A percentile compares a stretch with the other conserved stretches of the same genome.
phyloP scores from a whole-genome alignment of 2,113 vertebrate genomes.

The Cryptotis parvus region DNA sequence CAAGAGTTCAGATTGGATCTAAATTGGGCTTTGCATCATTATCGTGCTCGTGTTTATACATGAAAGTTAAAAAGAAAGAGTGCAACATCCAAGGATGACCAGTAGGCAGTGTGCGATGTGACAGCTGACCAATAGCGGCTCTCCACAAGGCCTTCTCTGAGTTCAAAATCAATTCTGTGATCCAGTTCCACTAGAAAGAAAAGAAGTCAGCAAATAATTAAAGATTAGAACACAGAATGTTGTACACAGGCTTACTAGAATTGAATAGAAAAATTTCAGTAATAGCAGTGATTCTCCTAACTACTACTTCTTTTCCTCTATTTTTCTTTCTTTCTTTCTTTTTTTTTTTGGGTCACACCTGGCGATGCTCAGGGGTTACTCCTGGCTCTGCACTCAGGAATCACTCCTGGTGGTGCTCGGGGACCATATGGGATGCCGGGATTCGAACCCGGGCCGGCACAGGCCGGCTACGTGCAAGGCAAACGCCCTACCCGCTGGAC shows the following conservation, averaged over 20 bases:
- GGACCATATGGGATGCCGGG: too few species aligned
- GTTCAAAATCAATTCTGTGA: conserved; percentile 96
- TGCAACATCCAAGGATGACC: conserved; percentile 97
- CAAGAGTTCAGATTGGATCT: conserved; percentile 83
- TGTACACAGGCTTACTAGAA: neutral
- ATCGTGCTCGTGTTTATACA: conserved; percentile 91
- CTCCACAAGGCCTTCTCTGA: conserved; percentile 97
- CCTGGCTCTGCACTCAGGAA: too few species aligned
- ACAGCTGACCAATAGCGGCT: conserved; percentile 99
- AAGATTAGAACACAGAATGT: neutral
- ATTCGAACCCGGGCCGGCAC: too few species aligned
- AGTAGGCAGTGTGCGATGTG: conserved; percentile 98
- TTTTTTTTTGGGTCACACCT: too few species aligned
- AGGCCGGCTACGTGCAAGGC: too few species aligned
- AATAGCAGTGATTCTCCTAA: conserved; percentile 10
- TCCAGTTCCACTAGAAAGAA: conserved; percentile 94
- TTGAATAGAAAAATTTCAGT: conserved; percentile 25
- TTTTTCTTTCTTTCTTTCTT: too few species aligned
- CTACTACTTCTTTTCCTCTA: neutral
- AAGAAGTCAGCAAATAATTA: neutral
- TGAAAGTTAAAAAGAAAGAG: conserved; percentile 98
- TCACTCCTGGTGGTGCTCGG: too few species aligned
- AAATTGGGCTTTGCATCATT: conserved; percentile 82
- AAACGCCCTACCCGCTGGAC: too few species aligned
- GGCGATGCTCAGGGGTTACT: too few species aligned